Evolutionary conservation across 2,888 invertebrate species (phyloP).

Genomic region (Andrena trimmerana): DNA sequence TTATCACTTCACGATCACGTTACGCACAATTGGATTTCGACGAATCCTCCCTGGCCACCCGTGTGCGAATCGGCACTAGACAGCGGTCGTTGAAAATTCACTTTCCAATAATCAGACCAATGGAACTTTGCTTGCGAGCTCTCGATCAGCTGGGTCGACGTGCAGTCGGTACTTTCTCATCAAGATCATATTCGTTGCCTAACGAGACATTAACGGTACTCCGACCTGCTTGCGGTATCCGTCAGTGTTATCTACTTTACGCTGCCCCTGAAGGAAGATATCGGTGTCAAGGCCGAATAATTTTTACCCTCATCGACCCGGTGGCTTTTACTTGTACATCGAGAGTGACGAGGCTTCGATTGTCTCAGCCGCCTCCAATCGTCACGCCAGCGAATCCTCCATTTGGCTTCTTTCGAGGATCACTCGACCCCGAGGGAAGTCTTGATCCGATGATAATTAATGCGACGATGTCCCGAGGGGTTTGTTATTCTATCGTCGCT

Average conservation of each 20-base stretch:
- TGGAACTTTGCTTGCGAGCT: constrained; percentile 8
- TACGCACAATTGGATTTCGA: constrained; percentile 39
- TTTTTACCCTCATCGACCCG: not conserved
- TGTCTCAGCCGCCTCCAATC: not conserved
- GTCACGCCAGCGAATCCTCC: not conserved
- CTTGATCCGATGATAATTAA: constrained; percentile 36
- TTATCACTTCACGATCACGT: constrained; percentile 59
- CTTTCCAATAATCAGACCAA: constrained; percentile 36
- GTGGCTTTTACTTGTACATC: not conserved
- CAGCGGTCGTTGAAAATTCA: constrained; percentile 11
- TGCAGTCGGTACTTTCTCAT: constrained; percentile 17
- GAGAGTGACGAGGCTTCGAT: not conserved
- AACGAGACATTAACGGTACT: not conserved
- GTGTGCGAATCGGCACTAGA: constrained; percentile 19
- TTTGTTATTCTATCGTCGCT: constrained; percentile 48
- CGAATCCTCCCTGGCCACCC: constrained; percentile 8
- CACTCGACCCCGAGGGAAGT: not conserved
- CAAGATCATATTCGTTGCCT: constrained; percentile 34
- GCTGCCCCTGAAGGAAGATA: not conserved
- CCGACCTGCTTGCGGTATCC: no score
- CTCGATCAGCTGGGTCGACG: constrained; percentile 19
- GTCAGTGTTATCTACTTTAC: no score
- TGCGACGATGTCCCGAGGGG: constrained; percentile 4
- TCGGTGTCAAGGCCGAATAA: constrained; percentile 21
- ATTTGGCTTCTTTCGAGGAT: not conserved